A percentile compares a stretch with the other conserved stretches of the same genome.
phyloP scores from a whole-genome alignment of 2,797 vertebrate genomes.

The Rhinatrema bivittatum region DNA sequence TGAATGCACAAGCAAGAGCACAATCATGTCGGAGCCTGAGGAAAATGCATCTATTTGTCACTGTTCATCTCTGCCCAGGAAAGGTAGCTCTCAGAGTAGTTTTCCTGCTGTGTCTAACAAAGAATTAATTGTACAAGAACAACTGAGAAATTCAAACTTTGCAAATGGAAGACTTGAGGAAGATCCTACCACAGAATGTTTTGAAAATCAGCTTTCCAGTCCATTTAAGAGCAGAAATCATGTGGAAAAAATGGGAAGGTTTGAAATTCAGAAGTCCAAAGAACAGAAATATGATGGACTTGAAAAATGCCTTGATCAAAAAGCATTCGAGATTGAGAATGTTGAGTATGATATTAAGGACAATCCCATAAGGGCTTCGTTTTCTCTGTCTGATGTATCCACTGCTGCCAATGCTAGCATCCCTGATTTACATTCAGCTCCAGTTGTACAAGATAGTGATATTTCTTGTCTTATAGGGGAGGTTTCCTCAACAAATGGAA shows the following conservation, averaged over 20 bases:
- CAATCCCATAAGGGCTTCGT: conserved; percentile 12
- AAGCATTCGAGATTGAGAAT: conserved; percentile 7
- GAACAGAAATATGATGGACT: background rate
- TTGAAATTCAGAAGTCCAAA: background rate
- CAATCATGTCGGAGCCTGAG: conserved; percentile 13
- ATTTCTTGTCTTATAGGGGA: conserved; percentile 86
- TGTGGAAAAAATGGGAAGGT: conserved; percentile 2
- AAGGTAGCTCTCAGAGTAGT: conserved; percentile 14
- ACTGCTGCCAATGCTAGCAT: conserved; percentile 19
- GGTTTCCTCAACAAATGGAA: conserved; percentile 67
- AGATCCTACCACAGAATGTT: conserved; percentile 2
- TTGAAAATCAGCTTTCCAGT: conserved; percentile 16
- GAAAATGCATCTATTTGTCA: conserved; percentile 22
- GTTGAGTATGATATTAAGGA: background rate
- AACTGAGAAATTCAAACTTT: conserved; percentile 7
- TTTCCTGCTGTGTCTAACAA: background rate
- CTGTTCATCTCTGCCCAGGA: conserved; percentile 17
- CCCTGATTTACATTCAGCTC: conserved; percentile 46
- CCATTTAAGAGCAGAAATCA: background rate
- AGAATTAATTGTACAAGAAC: conserved; percentile 13
- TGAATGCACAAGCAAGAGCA: conserved; percentile 16
- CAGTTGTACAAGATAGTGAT: conserved; percentile 68
- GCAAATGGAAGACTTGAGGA: conserved; percentile 12
- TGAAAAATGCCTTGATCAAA: conserved; percentile 17
- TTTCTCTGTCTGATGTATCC: conserved; percentile 40